These are phyloP conservation scores for Drosophila repleta DNA, from an alignment of 1,140 invertebrate genomes.

Conservation along the genomic window DNA sequence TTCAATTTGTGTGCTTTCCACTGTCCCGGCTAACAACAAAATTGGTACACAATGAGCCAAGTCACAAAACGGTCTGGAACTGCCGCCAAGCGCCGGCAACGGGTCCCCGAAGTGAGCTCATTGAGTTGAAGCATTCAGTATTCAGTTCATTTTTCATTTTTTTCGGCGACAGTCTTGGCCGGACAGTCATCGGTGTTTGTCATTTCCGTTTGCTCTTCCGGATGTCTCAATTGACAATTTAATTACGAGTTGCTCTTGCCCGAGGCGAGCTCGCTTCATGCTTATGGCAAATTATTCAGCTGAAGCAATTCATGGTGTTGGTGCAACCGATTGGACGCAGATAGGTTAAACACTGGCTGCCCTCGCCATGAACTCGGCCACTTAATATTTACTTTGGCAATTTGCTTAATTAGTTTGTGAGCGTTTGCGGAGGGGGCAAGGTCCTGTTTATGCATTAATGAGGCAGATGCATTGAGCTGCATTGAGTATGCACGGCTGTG, in stretches of 20 bases:
- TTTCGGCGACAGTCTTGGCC: conserved; percentile 6
- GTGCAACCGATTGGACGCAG: conserved; percentile 54
- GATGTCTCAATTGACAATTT: conserved; percentile 76
- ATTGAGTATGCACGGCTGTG: conserved; percentile 35
- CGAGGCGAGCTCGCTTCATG: not conserved
- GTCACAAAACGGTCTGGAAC: conserved; percentile 1
- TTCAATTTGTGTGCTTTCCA: not conserved
- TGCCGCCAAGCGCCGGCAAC: conserved; percentile 2
- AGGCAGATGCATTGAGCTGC: conserved; percentile 9
- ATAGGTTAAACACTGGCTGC: conserved; percentile 3
- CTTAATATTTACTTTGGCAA: conserved; percentile 40
- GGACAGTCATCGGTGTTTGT: conserved; percentile 33
- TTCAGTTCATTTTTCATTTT: conserved; percentile 21
- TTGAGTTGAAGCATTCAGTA: conserved; percentile 44
- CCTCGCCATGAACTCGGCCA: conserved; percentile 1
- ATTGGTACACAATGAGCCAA: conserved; percentile 59
- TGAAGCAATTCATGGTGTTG: conserved; percentile 8
- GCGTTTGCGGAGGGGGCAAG: conserved; percentile 11
- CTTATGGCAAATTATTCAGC: conserved; percentile 4
- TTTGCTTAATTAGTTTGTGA: conserved; percentile 41
- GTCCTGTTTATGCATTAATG: conserved; percentile 24
- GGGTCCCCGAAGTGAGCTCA: conserved; percentile 49
- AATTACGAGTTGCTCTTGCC: conserved; percentile 47
- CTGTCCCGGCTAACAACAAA: conserved; percentile 27
- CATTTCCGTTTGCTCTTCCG: conserved; percentile 36